Conservation (phyloP, 2,888 invertebrate species). For the Hipparchia semele region DNA sequence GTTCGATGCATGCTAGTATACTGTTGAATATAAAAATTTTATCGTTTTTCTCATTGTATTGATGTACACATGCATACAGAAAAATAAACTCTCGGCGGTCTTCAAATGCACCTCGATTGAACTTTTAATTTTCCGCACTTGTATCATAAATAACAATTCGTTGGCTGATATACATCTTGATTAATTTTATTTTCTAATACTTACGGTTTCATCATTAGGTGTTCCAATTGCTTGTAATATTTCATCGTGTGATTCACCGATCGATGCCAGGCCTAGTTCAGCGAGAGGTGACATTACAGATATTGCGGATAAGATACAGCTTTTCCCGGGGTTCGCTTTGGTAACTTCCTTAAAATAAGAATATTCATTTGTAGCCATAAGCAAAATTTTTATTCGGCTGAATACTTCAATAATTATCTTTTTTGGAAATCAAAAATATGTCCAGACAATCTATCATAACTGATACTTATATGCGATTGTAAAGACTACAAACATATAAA, state of each 20-base stretch:
- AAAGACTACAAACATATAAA: too few relatives aligned
- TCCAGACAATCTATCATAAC: too few relatives aligned
- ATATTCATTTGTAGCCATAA: conserved; percentile 23
- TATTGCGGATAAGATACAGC: conserved; percentile 71
- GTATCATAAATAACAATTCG: neutral
- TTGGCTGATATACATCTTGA: neutral
- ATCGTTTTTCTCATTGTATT: too few relatives aligned
- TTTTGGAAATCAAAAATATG: too few relatives aligned
- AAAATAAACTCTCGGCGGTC: too few relatives aligned
- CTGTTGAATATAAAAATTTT: too few relatives aligned
- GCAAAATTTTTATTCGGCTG: neutral
- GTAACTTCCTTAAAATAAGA: conserved; percentile 55
- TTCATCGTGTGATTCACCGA: conserved; percentile 64
- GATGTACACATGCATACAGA: too few relatives aligned
- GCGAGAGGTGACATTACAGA: conserved; percentile 71
- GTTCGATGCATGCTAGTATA: too few relatives aligned
- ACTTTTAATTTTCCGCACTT: too few relatives aligned
- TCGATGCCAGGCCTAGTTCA: conserved; percentile 62
- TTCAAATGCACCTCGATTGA: too few relatives aligned
- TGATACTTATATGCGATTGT: too few relatives aligned
- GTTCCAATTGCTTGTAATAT: conserved; percentile 59
- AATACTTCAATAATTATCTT: too few relatives aligned
- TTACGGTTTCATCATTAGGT: conserved; percentile 58
- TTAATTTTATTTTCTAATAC: conserved; percentile 23
- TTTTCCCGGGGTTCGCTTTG: conserved; percentile 53